Conservation (phyloP, 2,888 invertebrate species). For the Carcina quercana region DNA sequence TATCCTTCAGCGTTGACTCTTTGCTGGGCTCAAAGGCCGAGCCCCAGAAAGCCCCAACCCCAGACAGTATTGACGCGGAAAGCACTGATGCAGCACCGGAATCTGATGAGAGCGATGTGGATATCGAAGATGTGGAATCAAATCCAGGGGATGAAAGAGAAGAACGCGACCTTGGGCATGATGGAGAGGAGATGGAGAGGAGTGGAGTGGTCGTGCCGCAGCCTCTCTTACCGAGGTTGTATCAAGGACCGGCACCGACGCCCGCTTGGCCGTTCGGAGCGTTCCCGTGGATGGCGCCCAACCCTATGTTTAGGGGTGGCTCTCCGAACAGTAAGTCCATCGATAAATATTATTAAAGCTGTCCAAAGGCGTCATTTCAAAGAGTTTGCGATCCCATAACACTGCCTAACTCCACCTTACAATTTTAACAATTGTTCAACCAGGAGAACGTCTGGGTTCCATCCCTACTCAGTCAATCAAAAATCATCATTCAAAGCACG, state of each 20-base stretch:
- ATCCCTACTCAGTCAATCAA: no score
- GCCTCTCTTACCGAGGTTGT: constrained; percentile 77
- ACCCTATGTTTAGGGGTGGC: constrained; percentile 73
- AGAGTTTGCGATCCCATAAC: background rate
- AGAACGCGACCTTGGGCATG: constrained; percentile 55
- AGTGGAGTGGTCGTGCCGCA: constrained; percentile 79
- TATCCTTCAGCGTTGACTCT: constrained; percentile 84
- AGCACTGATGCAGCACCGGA: constrained; percentile 50
- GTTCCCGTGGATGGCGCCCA: constrained; percentile 78
- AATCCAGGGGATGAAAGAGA: constrained; percentile 38
- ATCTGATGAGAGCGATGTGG: constrained; percentile 66
- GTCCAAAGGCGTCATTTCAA: background rate
- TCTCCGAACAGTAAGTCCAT: constrained; percentile 77
- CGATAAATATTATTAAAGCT: background rate
- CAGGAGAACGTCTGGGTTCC: no score
- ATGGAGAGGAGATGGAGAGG: constrained; percentile 63
- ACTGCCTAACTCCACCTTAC: no score
- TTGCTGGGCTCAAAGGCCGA: constrained; percentile 62
- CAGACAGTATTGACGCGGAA: constrained; percentile 58
- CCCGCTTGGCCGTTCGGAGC: constrained; percentile 77
- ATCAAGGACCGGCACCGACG: constrained; percentile 70
- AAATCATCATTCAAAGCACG: no score
- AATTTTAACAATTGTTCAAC: no score
- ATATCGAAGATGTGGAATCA: constrained; percentile 63
- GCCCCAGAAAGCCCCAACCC: constrained; percentile 36